phyloP scores from a whole-genome alignment of 2,113 vertebrate species.

The Poicephalus gulielmi region DNA sequence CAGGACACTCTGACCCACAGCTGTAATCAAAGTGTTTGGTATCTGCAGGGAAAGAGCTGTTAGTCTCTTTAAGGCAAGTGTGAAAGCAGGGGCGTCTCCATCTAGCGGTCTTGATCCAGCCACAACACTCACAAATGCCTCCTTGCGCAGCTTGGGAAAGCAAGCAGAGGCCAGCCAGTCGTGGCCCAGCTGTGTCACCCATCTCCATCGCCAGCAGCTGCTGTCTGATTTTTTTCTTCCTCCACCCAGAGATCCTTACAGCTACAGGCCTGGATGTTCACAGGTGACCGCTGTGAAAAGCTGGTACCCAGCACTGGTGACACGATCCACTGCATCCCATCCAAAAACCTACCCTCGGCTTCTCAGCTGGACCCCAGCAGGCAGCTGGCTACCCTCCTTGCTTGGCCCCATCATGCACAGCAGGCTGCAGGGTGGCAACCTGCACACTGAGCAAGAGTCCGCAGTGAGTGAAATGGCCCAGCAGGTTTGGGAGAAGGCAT shows the following conservation, averaged over 20 bases:
- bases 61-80: neutral
- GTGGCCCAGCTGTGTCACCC: neutral
- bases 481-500: neutral
- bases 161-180: neutral
- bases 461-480: fast-evolving
- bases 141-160: neutral
- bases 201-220: neutral
- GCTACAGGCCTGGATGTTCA: neutral
- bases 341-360: neutral
- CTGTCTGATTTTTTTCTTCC: neutral
- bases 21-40: neutral
- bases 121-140: neutral
- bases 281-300: neutral
- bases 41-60: neutral
- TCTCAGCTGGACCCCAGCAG: neutral
- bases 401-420: fast-evolving
- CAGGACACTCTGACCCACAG: neutral
- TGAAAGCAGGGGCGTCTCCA: neutral
- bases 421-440: neutral
- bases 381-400: neutral
- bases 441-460: neutral
- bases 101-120: neutral
- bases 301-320: neutral
- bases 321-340: neutral
- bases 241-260: neutral